Conservation (phyloP, 2,888 invertebrate species). For the Anthoptus insignis region DNA sequence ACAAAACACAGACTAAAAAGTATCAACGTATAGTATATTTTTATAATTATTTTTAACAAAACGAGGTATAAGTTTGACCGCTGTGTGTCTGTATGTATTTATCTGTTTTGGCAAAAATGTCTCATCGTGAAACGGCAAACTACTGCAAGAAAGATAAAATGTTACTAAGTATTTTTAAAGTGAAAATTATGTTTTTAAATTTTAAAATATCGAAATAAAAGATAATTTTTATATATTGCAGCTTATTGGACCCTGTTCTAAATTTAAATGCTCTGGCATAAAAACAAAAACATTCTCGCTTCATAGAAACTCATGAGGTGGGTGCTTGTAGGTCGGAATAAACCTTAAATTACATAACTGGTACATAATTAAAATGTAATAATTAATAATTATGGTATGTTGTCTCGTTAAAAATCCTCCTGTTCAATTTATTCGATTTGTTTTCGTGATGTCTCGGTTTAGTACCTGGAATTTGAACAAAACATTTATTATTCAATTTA, state of each 20-base stretch:
- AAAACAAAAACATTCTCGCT: not conserved
- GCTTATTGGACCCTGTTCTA: not conserved
- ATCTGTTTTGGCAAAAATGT: no score
- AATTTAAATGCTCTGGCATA: not conserved
- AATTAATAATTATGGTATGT: conserved; percentile 58
- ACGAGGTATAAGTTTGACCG: no score
- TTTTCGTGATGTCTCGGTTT: conserved; percentile 66
- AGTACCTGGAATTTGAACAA: conserved; percentile 69
- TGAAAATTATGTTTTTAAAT: not conserved
- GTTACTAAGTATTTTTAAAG: no score
- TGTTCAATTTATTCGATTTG: conserved; percentile 58
- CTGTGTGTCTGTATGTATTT: no score
- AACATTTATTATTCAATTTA: conserved; percentile 14
- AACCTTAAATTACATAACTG: conserved; percentile 65
- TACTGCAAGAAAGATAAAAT: no score
- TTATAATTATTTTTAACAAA: conserved; percentile 38
- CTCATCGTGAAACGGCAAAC: no score
- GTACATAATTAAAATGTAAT: conserved; percentile 61
- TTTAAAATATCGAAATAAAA: no score
- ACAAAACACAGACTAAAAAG: no score
- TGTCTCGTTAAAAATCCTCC: conserved; percentile 62
- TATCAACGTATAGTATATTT: no score
- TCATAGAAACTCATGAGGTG: conserved; percentile 56
- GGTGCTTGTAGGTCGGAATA: conserved; percentile 65
- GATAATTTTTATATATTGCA: no score